phyloP scores from a whole-genome alignment of 2,113 vertebrate genomes.

The Scomber japonicus region DNA sequence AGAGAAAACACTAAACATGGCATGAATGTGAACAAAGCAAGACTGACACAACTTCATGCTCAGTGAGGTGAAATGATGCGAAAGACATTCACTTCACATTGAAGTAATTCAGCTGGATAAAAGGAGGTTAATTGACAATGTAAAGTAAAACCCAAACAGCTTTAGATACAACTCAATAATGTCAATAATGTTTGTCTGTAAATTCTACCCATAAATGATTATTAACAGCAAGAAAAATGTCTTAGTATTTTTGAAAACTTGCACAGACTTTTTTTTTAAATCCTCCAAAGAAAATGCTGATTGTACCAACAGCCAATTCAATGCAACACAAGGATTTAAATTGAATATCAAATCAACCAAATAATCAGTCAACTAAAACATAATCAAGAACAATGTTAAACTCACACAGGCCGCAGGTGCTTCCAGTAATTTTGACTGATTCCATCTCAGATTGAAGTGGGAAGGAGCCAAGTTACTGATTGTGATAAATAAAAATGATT shows the following conservation, averaged over 20 bases:
- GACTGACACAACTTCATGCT: conserved; percentile 4
- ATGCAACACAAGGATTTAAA: too few relatives aligned
- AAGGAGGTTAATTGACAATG: conserved; percentile 1
- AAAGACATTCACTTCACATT: background rate
- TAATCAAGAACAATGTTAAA: too few relatives aligned
- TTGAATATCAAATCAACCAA: too few relatives aligned
- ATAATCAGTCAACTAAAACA: too few relatives aligned
- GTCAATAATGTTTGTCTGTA: background rate
- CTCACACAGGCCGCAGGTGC: too few relatives aligned
- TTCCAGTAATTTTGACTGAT: too few relatives aligned
- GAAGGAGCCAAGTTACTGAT: too few relatives aligned
- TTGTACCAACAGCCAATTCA: too few relatives aligned
- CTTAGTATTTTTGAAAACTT: background rate
- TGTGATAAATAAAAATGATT: too few relatives aligned
- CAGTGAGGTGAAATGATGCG: conserved; percentile 12
- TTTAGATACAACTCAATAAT: background rate
- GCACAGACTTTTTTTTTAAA: background rate
- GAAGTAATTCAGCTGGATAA: conserved; percentile 23
- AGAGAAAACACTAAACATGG: background rate
- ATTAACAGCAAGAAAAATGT: background rate
- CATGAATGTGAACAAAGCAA: background rate
- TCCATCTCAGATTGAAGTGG: too few relatives aligned
- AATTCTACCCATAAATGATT: background rate
- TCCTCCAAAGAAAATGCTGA: too few relatives aligned
- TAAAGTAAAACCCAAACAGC: conserved; percentile 1